Base-by-base conservation (phyloP, 2,888 invertebrate genomes). In the Spilarctia lutea region DNA sequence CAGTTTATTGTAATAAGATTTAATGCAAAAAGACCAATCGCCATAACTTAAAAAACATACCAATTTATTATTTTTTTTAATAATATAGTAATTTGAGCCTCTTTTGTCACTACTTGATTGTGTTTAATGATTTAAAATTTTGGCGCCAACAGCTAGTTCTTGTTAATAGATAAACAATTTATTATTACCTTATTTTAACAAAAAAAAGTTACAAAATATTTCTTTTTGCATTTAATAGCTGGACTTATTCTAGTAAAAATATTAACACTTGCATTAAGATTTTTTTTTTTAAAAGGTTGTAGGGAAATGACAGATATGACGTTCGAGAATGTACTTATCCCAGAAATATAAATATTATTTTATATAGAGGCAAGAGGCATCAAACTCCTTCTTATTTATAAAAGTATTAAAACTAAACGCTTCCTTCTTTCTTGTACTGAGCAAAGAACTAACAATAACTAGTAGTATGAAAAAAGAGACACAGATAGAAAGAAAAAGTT, bases 21-120 rank as follows among this genome's bases (percentile, higher is more conserved):
- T 71, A 74, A 71, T 74, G 74, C 74, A 65, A 71, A 42, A 74
- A 70, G 73, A 73, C 30, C 39, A 35, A 33, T 48, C 30, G 10
- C 10, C 27, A 42, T 42, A 66, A 2, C 6, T 27, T 24, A 45
- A 52, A 52, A 24, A 52, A 52, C 13, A 66, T 66, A 39, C 4
- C 13, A 39, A 24, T 65, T 33, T 20, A 65, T n/a, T 35, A 20
- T 66, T 11, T 13, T 24, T n/a, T 66, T 39, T 0, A 24, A 39
- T 35, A 65, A 42, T 20, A 2, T n/a, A n/a, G n/a, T n/a, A 18
- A 52, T 24, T 24, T n/a, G 3, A 11, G 11, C 13, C 56, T 60
- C 13, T 11, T 60, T 60, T 60, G 1, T 11, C 11, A 67, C 8
- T 20, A 30, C 30, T 27, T 16, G 8, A 39, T 18, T n/a, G n/a